Evolutionary conservation across 2,888 invertebrate species (phyloP).

Genomic region (Scaptomyza reducta): DNA sequence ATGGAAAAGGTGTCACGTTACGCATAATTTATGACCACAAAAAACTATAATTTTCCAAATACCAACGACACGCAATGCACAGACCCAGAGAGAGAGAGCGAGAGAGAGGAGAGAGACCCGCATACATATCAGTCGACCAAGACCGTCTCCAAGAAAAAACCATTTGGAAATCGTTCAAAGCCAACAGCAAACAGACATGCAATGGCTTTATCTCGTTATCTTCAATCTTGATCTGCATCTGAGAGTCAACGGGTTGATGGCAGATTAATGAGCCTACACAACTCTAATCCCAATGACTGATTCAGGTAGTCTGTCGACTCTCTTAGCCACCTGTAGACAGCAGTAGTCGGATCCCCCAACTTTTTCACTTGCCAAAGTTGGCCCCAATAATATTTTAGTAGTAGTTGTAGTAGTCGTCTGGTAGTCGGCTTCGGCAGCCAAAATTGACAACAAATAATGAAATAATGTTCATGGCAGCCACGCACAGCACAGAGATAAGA

Average conservation of each 20-base stretch:
- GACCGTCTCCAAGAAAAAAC: slow-evolving; percentile 13
- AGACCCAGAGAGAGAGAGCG: not conserved
- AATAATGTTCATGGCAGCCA: slow-evolving; percentile 73
- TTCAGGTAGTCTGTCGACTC: slow-evolving; percentile 29
- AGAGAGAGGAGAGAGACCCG: slow-evolving; percentile 5
- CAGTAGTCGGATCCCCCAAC: not conserved
- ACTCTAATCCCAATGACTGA: slow-evolving; percentile 6
- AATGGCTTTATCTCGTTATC: slow-evolving; percentile 46
- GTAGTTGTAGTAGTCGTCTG: slow-evolving; percentile 50
- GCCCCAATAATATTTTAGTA: slow-evolving; percentile 34
- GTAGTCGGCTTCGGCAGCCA: slow-evolving; percentile 66
- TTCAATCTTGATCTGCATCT: slow-evolving; percentile 31
- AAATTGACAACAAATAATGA: slow-evolving; percentile 78
- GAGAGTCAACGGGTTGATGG: slow-evolving; percentile 42
- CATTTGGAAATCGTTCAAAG: slow-evolving; percentile 43
- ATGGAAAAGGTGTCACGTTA: slow-evolving; percentile 83
- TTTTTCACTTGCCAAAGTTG: slow-evolving; percentile 29
- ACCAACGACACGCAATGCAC: slow-evolving; percentile 49
- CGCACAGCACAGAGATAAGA: slow-evolving; percentile 63
- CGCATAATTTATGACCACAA: slow-evolving; percentile 81
- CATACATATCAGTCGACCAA: slow-evolving; percentile 13
- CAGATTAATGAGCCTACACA: slow-evolving; percentile 51
- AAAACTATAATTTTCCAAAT: slow-evolving; percentile 68
- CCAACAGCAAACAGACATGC: slow-evolving; percentile 50
- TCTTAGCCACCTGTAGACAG: slow-evolving; percentile 29